Evolutionary conservation across 2,797 vertebrate genomes (phyloP).

Genomic region (Microctenopoma stevenorrisi): DNA sequence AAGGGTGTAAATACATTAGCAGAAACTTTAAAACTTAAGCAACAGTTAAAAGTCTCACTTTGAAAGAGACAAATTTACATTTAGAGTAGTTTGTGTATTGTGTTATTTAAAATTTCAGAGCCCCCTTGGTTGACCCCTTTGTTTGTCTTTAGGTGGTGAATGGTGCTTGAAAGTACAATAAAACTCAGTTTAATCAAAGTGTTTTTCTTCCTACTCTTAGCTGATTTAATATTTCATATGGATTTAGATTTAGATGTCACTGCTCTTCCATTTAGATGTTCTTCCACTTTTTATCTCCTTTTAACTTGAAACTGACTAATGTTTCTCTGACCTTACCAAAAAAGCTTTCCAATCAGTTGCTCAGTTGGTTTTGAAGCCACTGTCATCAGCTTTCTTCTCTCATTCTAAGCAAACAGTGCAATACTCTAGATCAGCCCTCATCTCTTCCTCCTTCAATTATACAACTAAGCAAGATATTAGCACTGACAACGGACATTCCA

Average conservation of each 20-base stretch:
- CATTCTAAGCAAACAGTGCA: conserved; percentile 49
- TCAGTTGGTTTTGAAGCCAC: conserved; percentile 48
- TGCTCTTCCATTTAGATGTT: conserved; percentile 40
- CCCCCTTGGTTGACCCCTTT: not conserved
- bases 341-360: conserved; percentile 34
- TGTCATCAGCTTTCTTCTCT: conserved; percentile 56
- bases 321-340: conserved; percentile 46
- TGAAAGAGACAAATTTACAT: not conserved
- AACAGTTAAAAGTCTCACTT: conserved; percentile 2
- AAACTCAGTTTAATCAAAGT: conserved; percentile 38
- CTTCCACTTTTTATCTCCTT: conserved; percentile 58
- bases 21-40: conserved; percentile 12
- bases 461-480: conserved; percentile 52
- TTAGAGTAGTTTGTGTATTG: not conserved
- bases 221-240: conserved; percentile 52
- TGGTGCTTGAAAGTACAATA: conserved; percentile 31
- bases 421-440: conserved; percentile 35
- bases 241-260: conserved; percentile 46
- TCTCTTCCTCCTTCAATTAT: conserved; percentile 58
- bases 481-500: conserved; percentile 15
- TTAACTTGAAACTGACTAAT: conserved; percentile 50
- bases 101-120: conserved; percentile 3
- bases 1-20: conserved; percentile 14
- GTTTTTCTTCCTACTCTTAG: conserved; percentile 9
- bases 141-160: conserved; percentile 32